phyloP scores from a whole-genome alignment of 2,113 vertebrate species.

The sheep (Ovis aries) region DNA sequence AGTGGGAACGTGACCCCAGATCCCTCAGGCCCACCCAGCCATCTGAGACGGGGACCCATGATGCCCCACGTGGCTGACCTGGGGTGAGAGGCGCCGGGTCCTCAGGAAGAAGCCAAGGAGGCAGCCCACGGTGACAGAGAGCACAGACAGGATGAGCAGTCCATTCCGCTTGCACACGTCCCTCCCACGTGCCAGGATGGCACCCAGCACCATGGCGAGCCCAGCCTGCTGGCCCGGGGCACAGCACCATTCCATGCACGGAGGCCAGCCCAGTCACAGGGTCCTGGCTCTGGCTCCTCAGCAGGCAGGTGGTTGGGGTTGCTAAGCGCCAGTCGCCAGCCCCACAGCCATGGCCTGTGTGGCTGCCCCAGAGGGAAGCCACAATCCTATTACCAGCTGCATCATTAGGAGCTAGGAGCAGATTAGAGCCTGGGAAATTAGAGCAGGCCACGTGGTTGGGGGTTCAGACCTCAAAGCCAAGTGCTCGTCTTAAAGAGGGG shows the following conservation, averaged over 20 bases:
- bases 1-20: background rate
- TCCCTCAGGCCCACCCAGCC: background rate
- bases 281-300: constrained; percentile 81
- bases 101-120: constrained; percentile 96
- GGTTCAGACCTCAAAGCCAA: background rate
- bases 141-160: constrained; percentile 94
- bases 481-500: background rate
- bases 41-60: background rate
- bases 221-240: constrained; percentile 48
- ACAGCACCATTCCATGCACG: constrained; percentile 67
- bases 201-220: constrained; percentile 86
- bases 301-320: constrained; percentile 25
- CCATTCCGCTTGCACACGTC: constrained; percentile 95
- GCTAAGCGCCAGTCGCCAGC: constrained; percentile 78
- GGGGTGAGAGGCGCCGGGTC: constrained; percentile 91
- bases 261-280: constrained; percentile 53
- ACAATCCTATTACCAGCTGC: constrained; percentile 94
- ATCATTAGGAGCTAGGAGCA: constrained; percentile 90
- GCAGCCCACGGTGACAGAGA: constrained; percentile 96
- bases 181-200: constrained; percentile 88
- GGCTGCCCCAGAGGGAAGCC: constrained; percentile 91
- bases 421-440: constrained; percentile 97
- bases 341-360: constrained; percentile 85
- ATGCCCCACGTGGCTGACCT: constrained; percentile 83
- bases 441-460: constrained; percentile 76